A percentile compares a stretch with the other conserved stretches of the same genome.
phyloP scores from a whole-genome alignment of 2,113 vertebrate genomes.

The Nettapus auritus region DNA sequence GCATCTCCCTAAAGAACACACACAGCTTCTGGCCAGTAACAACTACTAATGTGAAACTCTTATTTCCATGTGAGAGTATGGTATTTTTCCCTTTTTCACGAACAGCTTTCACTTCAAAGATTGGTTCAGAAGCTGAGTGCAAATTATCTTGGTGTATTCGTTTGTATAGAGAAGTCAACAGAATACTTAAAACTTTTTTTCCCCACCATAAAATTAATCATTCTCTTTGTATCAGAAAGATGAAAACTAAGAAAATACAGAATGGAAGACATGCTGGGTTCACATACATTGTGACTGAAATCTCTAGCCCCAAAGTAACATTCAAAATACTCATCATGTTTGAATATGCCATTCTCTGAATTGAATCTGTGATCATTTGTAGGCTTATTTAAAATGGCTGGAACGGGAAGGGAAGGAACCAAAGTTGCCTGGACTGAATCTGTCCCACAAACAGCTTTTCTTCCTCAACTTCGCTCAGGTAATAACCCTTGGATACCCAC shows the following conservation, averaged over 20 bases:
- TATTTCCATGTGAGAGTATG: not conserved
- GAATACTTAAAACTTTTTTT: not conserved
- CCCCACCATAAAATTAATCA: not conserved
- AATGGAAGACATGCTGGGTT: not conserved
- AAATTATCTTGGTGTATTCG: not conserved
- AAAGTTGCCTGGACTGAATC: conserved; percentile 86
- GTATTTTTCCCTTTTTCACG: not conserved
- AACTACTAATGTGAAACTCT: not conserved
- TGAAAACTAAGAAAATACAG: not conserved
- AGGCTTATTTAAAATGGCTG: conserved; percentile 95
- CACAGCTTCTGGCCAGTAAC: not conserved
- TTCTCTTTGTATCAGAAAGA: not conserved
- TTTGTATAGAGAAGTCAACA: not conserved
- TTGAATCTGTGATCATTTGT: not conserved
- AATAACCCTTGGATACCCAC: not conserved
- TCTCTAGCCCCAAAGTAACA: not conserved
- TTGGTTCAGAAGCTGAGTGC: no score
- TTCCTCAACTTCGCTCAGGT: conserved; percentile 98
- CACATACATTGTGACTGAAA: not conserved
- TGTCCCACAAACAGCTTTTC: conserved; percentile 94
- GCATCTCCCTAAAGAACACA: not conserved
- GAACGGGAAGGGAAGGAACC: conserved; percentile 86
- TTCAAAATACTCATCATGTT: not conserved
- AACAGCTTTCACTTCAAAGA: not conserved
- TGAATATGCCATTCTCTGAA: not conserved